Conservation (phyloP, 2,888 invertebrate species). For the Volucella bombylans region DNA sequence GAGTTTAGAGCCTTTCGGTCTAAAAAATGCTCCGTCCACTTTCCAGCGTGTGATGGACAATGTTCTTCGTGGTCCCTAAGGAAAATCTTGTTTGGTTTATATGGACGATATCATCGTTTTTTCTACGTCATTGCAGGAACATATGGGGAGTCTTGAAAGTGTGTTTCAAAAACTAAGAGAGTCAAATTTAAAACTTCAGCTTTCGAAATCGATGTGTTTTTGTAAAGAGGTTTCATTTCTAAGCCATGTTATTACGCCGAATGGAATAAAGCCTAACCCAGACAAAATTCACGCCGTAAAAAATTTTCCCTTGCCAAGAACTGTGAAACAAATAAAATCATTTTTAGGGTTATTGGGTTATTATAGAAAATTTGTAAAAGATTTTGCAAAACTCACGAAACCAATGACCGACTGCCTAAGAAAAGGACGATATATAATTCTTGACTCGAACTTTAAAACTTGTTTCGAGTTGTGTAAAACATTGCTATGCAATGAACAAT, state of each 20-base stretch:
- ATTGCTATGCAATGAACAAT: too few relatives aligned
- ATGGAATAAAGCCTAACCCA: constrained; percentile 21
- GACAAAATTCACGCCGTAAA: constrained; percentile 14
- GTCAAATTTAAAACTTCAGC: too few relatives aligned
- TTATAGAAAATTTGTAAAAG: constrained; percentile 23
- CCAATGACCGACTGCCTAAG: too few relatives aligned
- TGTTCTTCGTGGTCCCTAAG: constrained; percentile 6
- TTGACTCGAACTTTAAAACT: too few relatives aligned
- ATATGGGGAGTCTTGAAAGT: too few relatives aligned
- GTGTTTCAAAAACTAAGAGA: too few relatives aligned
- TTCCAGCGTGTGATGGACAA: constrained; percentile 32
- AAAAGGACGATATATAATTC: too few relatives aligned
- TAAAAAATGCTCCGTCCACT: constrained; percentile 26
- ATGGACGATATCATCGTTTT: constrained; percentile 21
- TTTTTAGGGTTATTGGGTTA: constrained; percentile 12
- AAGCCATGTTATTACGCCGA: constrained; percentile 4
- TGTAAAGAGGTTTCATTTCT: constrained; percentile 37
- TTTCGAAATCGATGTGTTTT: constrained; percentile 8
- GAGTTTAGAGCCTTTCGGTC: constrained; percentile 21
- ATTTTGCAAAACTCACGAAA: constrained; percentile 6
- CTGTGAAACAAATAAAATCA: constrained; percentile 14
- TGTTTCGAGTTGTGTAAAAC: too few relatives aligned
- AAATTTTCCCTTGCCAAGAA: constrained; percentile 15
- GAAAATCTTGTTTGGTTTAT: constrained; percentile 23
- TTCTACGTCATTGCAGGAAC: constrained; percentile 20